Percentiles rank a stretch among this genome's conserved stretches.
phyloP scores from a whole-genome alignment of 2,113 vertebrate species.

The Artemisiospiza belli region DNA sequence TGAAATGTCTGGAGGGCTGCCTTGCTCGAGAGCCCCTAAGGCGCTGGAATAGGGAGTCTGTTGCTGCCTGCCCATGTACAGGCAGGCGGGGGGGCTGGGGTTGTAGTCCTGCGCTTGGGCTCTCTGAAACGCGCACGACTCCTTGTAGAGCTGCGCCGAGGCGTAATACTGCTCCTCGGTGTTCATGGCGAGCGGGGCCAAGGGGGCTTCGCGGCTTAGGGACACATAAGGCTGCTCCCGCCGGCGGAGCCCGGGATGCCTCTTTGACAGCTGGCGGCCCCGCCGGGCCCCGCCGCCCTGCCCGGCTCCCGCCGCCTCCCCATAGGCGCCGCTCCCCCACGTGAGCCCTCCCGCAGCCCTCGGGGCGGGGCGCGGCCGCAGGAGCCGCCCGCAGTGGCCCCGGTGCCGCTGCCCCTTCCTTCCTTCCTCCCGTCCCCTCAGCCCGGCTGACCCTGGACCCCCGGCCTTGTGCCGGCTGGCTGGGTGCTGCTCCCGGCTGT shows the following conservation, averaged over 20 bases:
- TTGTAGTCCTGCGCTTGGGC: slow-evolving; percentile 84
- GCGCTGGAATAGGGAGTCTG: slow-evolving; percentile 70
- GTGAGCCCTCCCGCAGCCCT: slow-evolving; percentile 61
- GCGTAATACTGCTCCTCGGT: slow-evolving; percentile 90
- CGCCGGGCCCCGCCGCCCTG: not conserved
- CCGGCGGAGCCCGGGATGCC: not conserved
- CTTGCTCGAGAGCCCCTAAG: slow-evolving; percentile 82
- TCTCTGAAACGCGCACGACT: slow-evolving; percentile 90
- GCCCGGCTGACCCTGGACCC: not conserved
- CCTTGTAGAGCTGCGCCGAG: slow-evolving; percentile 89
- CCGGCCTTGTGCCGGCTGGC: no score
- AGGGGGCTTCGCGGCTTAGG: slow-evolving; percentile 22
- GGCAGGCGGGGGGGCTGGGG: slow-evolving; percentile 88
- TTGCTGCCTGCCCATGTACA: slow-evolving; percentile 90
- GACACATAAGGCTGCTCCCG: slow-evolving; percentile 9
- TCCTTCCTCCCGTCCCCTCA: not conserved
- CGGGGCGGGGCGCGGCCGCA: slow-evolving; percentile 54
- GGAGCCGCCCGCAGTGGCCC: slow-evolving; percentile 20
- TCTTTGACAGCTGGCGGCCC: slow-evolving; percentile 76
- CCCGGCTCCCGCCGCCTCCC: slow-evolving; percentile 10
- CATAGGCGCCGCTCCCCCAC: slow-evolving; percentile 74
- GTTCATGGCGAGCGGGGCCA: slow-evolving; percentile 83
- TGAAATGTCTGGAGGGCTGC: slow-evolving; percentile 84
- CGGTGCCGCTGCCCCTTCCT: not conserved
- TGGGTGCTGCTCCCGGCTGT: not conserved